phyloP scores from a whole-genome alignment of 2,113 vertebrate species.

The Paradoxurus hermaphroditus region DNA sequence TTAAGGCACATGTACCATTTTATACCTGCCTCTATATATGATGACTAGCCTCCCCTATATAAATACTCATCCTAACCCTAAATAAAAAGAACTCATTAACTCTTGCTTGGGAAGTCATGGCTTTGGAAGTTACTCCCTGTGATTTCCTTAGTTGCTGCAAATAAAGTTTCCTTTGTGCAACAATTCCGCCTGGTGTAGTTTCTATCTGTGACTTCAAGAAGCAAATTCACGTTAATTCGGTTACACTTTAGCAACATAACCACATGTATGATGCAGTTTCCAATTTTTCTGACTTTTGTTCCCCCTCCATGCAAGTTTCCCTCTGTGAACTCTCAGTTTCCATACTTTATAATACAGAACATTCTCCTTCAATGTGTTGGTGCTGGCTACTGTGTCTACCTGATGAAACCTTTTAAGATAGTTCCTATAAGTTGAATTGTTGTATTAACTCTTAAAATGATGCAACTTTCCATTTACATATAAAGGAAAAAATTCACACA shows the following conservation, averaged over 20 bases:
- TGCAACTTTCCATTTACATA: not conserved
- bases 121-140: not conserved
- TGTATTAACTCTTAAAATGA: not conserved
- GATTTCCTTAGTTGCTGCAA: not conserved
- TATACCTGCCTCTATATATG: not conserved
- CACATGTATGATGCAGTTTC: not conserved
- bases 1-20: not conserved
- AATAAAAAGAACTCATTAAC: not conserved
- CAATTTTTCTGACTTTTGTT: not conserved
- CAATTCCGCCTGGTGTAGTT: not conserved
- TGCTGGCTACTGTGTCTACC: not conserved
- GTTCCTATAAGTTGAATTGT: not conserved
- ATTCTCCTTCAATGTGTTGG: not conserved
- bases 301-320: not conserved
- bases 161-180: not conserved
- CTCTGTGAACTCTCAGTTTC: not conserved
- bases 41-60: not conserved
- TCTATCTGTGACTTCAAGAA: not conserved
- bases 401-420: not conserved
- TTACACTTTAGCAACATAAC: not conserved
- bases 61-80: not conserved
- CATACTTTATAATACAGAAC: not conserved
- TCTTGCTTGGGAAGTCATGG: not conserved
- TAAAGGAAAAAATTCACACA: not conserved
- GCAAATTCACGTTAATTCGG: not conserved